Evolutionary conservation across 2,113 vertebrate genomes (phyloP), one percentile per base, ranked within the genome.

Genomic region (Symphodus melops): DNA sequence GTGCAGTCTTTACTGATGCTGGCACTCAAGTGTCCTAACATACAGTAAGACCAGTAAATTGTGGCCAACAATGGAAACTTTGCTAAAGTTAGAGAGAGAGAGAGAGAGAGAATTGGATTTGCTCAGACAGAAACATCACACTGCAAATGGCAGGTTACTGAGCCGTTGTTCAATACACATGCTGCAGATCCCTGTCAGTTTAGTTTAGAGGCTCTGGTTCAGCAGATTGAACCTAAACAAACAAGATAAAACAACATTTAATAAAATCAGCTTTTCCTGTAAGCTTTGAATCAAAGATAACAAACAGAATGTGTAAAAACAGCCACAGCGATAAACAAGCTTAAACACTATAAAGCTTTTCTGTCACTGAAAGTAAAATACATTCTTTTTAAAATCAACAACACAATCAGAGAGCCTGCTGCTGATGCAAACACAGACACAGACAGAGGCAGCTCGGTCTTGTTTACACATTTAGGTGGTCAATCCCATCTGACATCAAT

Each of bases 181-280:
- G 20, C 52, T 21, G 13, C 14, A 28, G 49, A 25, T 80, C 54
- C 3, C 41, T 51, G 66, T 9, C 46, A 57, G 41, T 65, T 83
- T 57, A 53, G 49, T 49, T 60, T 46, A 49, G 33, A 55, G 51
- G 74, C 54, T 69, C 23, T 37, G 63, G 52, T 81, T 76, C 46
- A 70, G 77, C 52, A 21, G n/a, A 11, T 54, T 51, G 41, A 65
- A 74, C 59, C 85, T 84, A 78, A 89, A 84, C 78, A 82, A 82
- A 86, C 78, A 41, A 87, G 77, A 84, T 87, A 76, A 78, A 82
- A 76, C 80, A 57, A 75, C 68, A 46, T 51, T 76, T 42, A 74
- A 66, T 75, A 49, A 64, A 83, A 83, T 62, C 77, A 62, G 80
- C 77, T 81, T 76, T 75, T 71, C 25, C 59, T 23, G 14, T 58